A percentile compares a stretch with the other conserved stretches of the same genome.
Evolutionary conservation across 2,113 vertebrate species (phyloP).

Genomic region (Todiramphus saurophagus): DNA sequence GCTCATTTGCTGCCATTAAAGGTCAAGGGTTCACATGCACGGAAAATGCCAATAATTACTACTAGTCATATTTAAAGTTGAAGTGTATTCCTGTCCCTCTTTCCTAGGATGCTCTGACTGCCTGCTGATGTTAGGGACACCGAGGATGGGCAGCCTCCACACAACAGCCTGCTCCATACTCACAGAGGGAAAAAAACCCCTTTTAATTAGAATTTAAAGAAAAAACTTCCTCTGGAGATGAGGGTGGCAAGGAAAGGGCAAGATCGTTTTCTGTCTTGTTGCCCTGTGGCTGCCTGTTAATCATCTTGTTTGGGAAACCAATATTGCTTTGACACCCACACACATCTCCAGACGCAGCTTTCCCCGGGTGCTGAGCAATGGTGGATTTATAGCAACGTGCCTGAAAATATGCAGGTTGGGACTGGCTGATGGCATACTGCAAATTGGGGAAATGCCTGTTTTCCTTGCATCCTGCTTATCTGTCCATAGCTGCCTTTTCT

Average conservation of each 20-base stretch:
- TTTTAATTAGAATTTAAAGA: constrained; percentile 56
- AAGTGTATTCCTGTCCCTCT: not conserved
- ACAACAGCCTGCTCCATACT: not conserved
- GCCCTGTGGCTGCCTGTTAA: constrained; percentile 55
- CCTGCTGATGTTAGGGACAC: not conserved
- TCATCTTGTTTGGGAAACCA: constrained; percentile 66
- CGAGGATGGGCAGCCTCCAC: not conserved
- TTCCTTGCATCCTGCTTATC: not conserved
- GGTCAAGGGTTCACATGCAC: not conserved
- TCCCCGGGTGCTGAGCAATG: not conserved
- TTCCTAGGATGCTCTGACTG: not conserved
- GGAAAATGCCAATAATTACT: not conserved
- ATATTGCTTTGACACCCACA: constrained; percentile 22
- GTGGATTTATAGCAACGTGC: constrained; percentile 10
- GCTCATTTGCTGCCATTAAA: not conserved
- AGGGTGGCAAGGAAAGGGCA: not conserved
- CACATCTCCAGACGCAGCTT: not conserved
- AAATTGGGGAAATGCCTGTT: not conserved
- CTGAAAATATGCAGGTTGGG: not conserved
- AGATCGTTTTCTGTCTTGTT: constrained; percentile 44
- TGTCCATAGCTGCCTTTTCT: not conserved
- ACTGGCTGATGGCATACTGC: not conserved
- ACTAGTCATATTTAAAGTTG: not conserved
- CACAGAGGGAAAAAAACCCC: not conserved
- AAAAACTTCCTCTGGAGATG: not conserved